Conservation (phyloP, 2,113 vertebrate genomes). For the Cervus canadensis region DNA sequence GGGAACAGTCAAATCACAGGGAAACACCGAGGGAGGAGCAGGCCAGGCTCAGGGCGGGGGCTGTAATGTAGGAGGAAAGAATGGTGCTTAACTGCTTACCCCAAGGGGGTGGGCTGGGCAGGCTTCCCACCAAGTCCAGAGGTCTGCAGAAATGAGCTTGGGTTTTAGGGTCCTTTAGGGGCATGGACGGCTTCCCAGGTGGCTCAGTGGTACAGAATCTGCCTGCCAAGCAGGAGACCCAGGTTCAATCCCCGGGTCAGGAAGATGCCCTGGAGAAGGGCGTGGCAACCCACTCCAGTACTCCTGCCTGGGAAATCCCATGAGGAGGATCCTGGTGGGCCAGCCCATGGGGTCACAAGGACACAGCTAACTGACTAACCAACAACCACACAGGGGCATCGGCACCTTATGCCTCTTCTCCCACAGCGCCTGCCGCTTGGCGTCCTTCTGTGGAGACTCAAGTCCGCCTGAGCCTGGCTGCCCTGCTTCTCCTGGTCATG, state of each 20-base stretch:
- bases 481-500: not conserved
- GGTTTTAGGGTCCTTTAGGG: not conserved
- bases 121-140: not conserved
- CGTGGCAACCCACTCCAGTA: rapidly evolving
- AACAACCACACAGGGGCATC: rapidly evolving
- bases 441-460: not conserved
- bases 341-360: not conserved
- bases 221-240: not conserved
- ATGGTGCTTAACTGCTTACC: not conserved
- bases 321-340: not conserved
- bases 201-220: not conserved
- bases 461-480: not conserved
- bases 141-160: not conserved
- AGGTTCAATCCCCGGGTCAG: not conserved
- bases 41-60: rapidly evolving
- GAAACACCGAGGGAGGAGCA: rapidly evolving
- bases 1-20: rapidly evolving
- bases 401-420: rapidly evolving
- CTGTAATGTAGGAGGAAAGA: not conserved
- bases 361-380: not conserved
- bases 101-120: rapidly evolving
- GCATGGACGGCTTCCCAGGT: not conserved
- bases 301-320: not conserved
- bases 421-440: not conserved
- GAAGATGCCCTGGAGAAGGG: not conserved